Evolutionary conservation across 1,140 invertebrate genomes (phyloP).

Genomic region (Aradophagus sp.): DNA sequence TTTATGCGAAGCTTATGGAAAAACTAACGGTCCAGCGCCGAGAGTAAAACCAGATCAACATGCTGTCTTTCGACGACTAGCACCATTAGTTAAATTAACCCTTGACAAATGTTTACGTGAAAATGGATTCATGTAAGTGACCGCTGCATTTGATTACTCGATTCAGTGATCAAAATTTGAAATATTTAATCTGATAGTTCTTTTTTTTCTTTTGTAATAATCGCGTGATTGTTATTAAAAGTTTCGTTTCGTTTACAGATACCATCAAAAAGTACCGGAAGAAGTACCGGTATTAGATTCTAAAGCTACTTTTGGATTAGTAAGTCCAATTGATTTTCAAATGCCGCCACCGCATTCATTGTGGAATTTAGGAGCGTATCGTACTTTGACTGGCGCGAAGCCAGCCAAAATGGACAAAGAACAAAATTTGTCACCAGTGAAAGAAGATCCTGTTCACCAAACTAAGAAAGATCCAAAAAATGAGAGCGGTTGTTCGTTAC

Average conservation of each 20-base stretch:
- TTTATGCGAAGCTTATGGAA: slow-evolving; percentile 79
- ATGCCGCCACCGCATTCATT: slow-evolving; percentile 75
- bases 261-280: slow-evolving; percentile 81
- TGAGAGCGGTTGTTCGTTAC: slow-evolving; percentile 79
- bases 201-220: no score
- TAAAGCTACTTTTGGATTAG: slow-evolving; percentile 82
- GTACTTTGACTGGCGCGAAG: slow-evolving; percentile 46
- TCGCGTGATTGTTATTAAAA: no score
- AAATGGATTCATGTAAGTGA: slow-evolving; percentile 82
- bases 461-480: slow-evolving; percentile 80
- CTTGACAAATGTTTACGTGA: slow-evolving; percentile 84
- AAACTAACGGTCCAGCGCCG: slow-evolving; percentile 77
- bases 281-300: slow-evolving; percentile 79
- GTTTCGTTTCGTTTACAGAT: slow-evolving; percentile 75
- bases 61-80: slow-evolving; percentile 80
- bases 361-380: slow-evolving; percentile 75
- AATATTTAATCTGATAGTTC: no score
- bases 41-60: slow-evolving; percentile 80
- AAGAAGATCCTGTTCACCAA: slow-evolving; percentile 79
- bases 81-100: slow-evolving; percentile 78
- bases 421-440: slow-evolving; percentile 79
- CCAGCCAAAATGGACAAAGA: slow-evolving; percentile 68
- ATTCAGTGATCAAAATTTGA: no score
- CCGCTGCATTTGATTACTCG: no score
- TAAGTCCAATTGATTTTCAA: slow-evolving; percentile 79